Evolutionary conservation across 1,140 invertebrate genomes (phyloP), one percentile per base, ranked within the genome.

Genomic region (Apocrypta bakeri): DNA sequence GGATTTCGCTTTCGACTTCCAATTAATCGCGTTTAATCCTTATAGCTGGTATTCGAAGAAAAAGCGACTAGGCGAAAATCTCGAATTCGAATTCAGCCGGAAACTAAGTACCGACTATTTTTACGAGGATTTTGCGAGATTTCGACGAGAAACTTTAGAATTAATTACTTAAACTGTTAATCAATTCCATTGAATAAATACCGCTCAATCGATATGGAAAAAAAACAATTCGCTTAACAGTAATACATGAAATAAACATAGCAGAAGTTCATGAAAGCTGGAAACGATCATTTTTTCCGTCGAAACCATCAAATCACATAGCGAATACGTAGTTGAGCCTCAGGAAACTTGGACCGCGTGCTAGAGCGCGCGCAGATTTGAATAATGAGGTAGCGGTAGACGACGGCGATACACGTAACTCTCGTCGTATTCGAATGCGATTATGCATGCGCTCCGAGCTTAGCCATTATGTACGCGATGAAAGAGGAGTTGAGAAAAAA

Each of bases 371-470:
- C 66, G 37, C 27, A 82, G 56, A 87, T 87, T 85, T 87, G 85
- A 87, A 87, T 87, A 86, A 86, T 84, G 84, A 82, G 72, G 79
- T 75, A 73, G 42, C 31, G 3, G 7, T 24, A n/a, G 25, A 33
- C 71, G 29, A 11, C 78, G 21, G 68, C 66, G 66, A 29, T 73
- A 71, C n/a, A 24, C 37, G 71, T 33, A 31, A 31, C 27, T 12
- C 25, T 21, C 69, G 66, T 25, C 77, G 83, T 83, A 82, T 84
- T n/a, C 56, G 56, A 29, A 29, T 72, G 12, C 75, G 84, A 86
- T 86, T 85, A 87, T 87, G 84, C 85, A 86, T 84, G 81, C 85
- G 64, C 82, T 48, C 63, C 83, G 82, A 73, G 61, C 29, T 25
- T 64, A 64, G 83, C 83, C 81, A 84, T 86, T 86, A 82, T 74